phyloP scores from a whole-genome alignment of 2,888 invertebrate genomes.

The Diplazon laetatorius region DNA sequence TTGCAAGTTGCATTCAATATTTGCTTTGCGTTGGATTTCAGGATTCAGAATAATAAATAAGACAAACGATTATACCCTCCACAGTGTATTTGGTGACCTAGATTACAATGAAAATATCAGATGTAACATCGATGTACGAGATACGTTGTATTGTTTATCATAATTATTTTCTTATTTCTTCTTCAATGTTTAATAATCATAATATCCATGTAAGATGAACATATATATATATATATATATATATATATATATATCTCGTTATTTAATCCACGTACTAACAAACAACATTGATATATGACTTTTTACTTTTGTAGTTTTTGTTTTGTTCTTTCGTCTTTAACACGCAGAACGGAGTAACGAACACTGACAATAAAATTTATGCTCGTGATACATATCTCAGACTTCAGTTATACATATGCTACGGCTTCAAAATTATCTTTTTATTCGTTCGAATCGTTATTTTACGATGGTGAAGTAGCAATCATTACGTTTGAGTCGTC shows the following conservation, averaged over 20 bases:
- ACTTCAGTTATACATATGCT: slow-evolving; percentile 46
- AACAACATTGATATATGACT: slow-evolving; percentile 76
- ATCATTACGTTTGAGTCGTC: slow-evolving; percentile 23
- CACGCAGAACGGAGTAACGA: slow-evolving; percentile 73
- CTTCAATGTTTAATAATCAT: slow-evolving; percentile 70
- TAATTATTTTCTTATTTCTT: slow-evolving; percentile 65
- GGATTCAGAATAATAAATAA: slow-evolving; percentile 48
- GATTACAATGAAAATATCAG: slow-evolving; percentile 77
- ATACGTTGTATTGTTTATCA: slow-evolving; percentile 52
- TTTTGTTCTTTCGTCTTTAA: slow-evolving; percentile 63
- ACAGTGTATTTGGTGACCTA: slow-evolving; percentile 79
- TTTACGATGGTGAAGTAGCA: slow-evolving; percentile 37
- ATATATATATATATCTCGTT: slow-evolving; percentile 70
- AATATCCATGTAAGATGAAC: slow-evolving; percentile 71
- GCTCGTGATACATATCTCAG: slow-evolving; percentile 52
- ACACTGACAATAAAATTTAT: slow-evolving; percentile 71
- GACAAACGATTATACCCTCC: slow-evolving; percentile 63
- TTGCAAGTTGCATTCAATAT: no score
- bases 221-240: no score
- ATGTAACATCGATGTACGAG: slow-evolving; percentile 75
- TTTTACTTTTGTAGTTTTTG: slow-evolving; percentile 68
- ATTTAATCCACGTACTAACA: slow-evolving; percentile 74
- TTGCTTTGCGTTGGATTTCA: no score
- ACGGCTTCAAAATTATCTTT: slow-evolving; percentile 41
- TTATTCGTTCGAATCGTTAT: slow-evolving; percentile 31